phyloP scores from a whole-genome alignment of 2,888 invertebrate species.

The Lordiphosa andalusiaca region DNA sequence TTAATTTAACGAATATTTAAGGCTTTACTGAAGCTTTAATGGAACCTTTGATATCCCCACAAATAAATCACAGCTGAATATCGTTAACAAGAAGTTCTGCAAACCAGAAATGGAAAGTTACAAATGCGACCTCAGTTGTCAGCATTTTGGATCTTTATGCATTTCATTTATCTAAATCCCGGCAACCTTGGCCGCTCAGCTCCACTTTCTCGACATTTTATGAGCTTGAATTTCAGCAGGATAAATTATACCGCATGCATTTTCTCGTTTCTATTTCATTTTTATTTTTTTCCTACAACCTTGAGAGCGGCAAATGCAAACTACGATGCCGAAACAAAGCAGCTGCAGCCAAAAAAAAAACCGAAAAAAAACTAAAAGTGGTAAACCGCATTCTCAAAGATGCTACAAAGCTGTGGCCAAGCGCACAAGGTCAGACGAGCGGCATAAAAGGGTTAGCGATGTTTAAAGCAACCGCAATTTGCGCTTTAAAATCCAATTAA shows the following conservation, averaged over 20 bases:
- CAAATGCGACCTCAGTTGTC: constrained; percentile 16
- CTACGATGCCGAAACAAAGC: constrained; percentile 32
- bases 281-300: constrained; percentile 17
- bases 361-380: constrained; percentile 22
- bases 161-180: constrained; percentile 26
- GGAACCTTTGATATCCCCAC: too few relatives aligned
- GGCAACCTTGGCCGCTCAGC: constrained; percentile 31
- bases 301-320: constrained; percentile 47
- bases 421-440: constrained; percentile 20
- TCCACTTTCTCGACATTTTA: constrained; percentile 41
- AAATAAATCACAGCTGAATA: too few relatives aligned
- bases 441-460: background rate
- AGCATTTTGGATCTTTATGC: constrained; percentile 18
- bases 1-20: too few relatives aligned
- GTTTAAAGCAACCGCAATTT: constrained; percentile 29
- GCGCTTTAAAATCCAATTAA: constrained; percentile 53
- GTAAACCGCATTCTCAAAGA: constrained; percentile 34
- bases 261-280: constrained; percentile 26
- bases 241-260: constrained; percentile 50
- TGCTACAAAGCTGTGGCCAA: constrained; percentile 21
- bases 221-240: constrained; percentile 37
- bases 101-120: constrained; percentile 29
- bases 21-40: too few relatives aligned
- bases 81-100: constrained; percentile 12
- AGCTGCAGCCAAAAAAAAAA: constrained; percentile 23